Evolutionary conservation across 2,797 vertebrate genomes (phyloP), one percentile per base, ranked within the genome.

Genomic region (Antennarius maculatus): DNA sequence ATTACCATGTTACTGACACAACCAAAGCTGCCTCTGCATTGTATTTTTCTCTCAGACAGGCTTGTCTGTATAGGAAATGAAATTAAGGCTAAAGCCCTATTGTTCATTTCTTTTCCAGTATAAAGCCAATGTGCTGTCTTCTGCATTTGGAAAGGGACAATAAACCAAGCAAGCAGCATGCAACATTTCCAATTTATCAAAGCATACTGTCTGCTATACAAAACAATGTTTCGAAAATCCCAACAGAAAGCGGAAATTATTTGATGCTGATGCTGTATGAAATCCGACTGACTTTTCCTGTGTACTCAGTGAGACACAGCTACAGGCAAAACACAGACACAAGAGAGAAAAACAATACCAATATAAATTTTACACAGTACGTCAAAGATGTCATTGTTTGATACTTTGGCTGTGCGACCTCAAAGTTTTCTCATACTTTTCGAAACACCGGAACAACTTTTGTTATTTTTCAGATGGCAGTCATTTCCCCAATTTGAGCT

Each of bases 101-200:
- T 16, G 34, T 17, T 77, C 2, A 55, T 70, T 54, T 79, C 67
- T 29, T 60, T 16, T 46, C 67, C 56, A 37, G 45, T 13, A 49
- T 37, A 29, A 54, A 48, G 42, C 14, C 41, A 14, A 15, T 16
- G 48, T 17, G 11, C 31, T 59, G 66, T 45, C 46, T n/a, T 67
- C 43, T 54, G 39, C 52, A 61, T 81, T 66, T 76, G 50, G 31
- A 69, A 66, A 69, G 27, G 31, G 60, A 69, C 70, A 78, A 81
- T 71, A 72, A 79, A 68, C 14, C 11, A 48, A 37, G 42, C 10
- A 11, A 54, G 42, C 61, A 73, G 62, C 49, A 43, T 46, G 58
- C 58, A 64, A 59, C 51, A 74, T 78, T 62, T 79, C 66, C 42
- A 59, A 71, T 82, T 78, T 77, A 80, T 86, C 83, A 85, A 84